Conservation (phyloP, 2,797 vertebrate species). For the Otus scops region DNA sequence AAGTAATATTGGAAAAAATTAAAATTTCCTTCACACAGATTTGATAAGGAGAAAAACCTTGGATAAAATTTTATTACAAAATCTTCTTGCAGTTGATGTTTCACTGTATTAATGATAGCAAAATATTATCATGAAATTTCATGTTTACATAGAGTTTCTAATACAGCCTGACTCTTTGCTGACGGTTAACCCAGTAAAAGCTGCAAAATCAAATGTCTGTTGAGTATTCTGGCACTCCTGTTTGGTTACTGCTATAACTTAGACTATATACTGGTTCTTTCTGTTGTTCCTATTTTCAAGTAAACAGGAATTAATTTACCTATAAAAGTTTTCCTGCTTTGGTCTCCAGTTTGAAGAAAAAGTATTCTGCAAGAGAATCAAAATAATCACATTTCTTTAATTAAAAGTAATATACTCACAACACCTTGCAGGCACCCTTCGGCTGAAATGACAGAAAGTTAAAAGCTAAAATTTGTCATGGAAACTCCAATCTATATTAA, state of each 20-base stretch:
- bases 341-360: not conserved
- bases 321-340: not conserved
- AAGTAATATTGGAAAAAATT: not conserved
- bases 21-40: not conserved
- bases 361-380: not conserved
- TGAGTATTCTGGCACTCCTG: not conserved
- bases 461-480: constrained; percentile 6
- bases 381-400: not conserved
- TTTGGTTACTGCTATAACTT: not conserved
- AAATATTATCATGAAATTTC: not conserved
- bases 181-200: not conserved
- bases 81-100: not conserved
- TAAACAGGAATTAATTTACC: not conserved
- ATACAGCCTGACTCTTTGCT: not conserved
- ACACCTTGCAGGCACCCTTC: not conserved
- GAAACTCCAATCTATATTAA: not conserved
- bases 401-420: not conserved
- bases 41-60: not conserved
- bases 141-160: not conserved
- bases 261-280: not conserved
- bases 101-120: not conserved
- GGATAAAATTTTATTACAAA: not conserved
- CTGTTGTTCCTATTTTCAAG: not conserved
- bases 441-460: constrained; percentile 12
- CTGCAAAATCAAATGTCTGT: not conserved